Evolutionary conservation across 2,888 invertebrate genomes (phyloP), one percentile per base, ranked within the genome.

Genomic region (Molorchus minor): DNA sequence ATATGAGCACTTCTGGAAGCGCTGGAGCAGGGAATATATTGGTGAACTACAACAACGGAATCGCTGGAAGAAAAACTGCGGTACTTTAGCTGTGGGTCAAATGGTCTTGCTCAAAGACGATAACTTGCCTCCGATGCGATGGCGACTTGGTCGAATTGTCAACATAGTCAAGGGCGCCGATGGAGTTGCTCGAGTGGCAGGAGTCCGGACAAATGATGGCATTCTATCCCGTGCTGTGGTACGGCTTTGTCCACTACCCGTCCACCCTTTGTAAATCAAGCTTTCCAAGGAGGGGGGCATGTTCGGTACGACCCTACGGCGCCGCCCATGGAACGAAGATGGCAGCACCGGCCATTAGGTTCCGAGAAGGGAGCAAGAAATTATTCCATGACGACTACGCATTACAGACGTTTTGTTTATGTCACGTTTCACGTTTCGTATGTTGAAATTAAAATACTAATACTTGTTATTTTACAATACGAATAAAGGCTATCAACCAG

Each of bases 1-100:
- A 4, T 25, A 36, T 16, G 67, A 73, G 25, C 55, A 65, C 15
- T 67, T 68, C 19, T 68, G 62, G 65, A 49, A 19, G n/a, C 35
- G 59, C 10, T 69, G 65, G 72, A 53, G 21, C 3, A 8, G 25
- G 12, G 73, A 75, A 40, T 73, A 73, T 21, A 29, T 74, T 1
- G 25, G 45, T 3, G 40, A 53, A 8, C 62, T 74, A 1, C 73
- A 73, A 44, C 52, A 52, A 15, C n/a, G 63, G 15, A 20, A 5
- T 1, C 55, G 63, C 57, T 65, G 67, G 64, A 62, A 58, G 47
- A 47, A n/a, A 10, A 53, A 16, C 13, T 35, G 13, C 7, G 54
- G 36, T 15, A 33, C 19, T 16, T 17, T 65, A 5, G n/a, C 56
- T 4, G 4, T 43, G 10, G 61, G 53, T 12, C 29, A 45, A 12